These are phyloP conservation scores for Ellobius talpinus DNA, from an alignment of 2,113 vertebrate genomes.

Conservation along the genomic window DNA sequence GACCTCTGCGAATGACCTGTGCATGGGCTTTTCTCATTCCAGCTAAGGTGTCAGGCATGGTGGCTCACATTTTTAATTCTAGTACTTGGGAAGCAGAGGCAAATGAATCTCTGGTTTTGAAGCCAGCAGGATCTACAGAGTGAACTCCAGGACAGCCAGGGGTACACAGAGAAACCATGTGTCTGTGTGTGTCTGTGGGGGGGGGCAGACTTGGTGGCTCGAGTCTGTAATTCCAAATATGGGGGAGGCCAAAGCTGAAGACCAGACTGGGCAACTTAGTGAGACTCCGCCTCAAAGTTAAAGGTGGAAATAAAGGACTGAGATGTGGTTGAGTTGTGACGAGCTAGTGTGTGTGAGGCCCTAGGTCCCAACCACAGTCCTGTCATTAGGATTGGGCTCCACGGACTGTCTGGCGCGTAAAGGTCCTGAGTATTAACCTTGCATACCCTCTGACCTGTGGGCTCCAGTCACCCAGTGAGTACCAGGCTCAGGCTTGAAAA, in stretches of 20 bases:
- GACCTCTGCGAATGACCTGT: background rate
- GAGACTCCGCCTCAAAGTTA: background rate
- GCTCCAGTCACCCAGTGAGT: background rate
- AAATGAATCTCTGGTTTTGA: background rate
- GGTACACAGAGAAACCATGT: background rate
- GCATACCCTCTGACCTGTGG: background rate
- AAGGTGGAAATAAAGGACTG: background rate
- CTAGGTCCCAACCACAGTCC: background rate
- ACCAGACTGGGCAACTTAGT: background rate
- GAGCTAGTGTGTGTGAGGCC: no score
- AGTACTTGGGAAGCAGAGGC: background rate
- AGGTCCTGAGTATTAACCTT: background rate
- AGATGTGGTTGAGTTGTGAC: no score
- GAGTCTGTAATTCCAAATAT: background rate
- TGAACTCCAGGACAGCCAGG: background rate
- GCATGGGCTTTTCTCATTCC: background rate
- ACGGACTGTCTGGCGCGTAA: background rate
- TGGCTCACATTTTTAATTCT: background rate
- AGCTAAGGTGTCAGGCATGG: background rate
- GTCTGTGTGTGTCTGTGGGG: no score
- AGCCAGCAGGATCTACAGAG: background rate
- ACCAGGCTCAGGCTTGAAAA: background rate
- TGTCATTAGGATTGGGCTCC: background rate
- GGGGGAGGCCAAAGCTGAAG: background rate
- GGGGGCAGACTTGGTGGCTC: background rate